A percentile compares a stretch with the other conserved stretches of the same genome.
Evolutionary conservation across 2,888 invertebrate species (phyloP).

Genomic region (Hemaris fuciformis): DNA sequence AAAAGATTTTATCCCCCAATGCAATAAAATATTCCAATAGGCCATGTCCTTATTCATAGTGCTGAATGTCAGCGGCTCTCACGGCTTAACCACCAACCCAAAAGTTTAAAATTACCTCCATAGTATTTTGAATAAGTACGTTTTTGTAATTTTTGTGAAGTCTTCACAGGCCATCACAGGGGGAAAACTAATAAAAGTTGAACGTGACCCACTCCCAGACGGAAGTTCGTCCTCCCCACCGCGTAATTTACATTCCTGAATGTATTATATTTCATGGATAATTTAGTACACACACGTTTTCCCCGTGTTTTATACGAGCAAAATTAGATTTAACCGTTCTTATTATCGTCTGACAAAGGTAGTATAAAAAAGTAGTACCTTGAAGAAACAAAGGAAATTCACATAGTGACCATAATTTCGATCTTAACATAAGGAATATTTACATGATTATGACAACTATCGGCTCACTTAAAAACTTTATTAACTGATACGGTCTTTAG

Average conservation of each 20-base stretch:
- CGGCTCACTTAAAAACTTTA: too few relatives aligned
- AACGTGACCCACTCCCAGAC: slow-evolving; percentile 41
- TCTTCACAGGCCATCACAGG: slow-evolving; percentile 33
- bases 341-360: too few relatives aligned
- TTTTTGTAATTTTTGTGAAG: slow-evolving; percentile 17
- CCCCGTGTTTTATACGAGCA: neutral
- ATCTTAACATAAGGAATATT: too few relatives aligned
- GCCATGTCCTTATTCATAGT: too few relatives aligned
- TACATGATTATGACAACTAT: too few relatives aligned
- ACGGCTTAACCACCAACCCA: neutral
- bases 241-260: slow-evolving; percentile 40
- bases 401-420: too few relatives aligned
- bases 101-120: neutral
- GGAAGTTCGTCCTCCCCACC: slow-evolving; percentile 14
- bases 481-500: too few relatives aligned
- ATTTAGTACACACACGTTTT: slow-evolving; percentile 7
- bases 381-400: too few relatives aligned
- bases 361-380: too few relatives aligned
- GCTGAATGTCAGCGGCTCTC: too few relatives aligned
- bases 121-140: neutral
- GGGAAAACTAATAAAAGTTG: slow-evolving; percentile 53
- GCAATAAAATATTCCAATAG: too few relatives aligned
- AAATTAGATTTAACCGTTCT: neutral
- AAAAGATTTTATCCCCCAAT: too few relatives aligned
- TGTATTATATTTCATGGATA: slow-evolving; percentile 17